Conservation (phyloP, 2,888 invertebrate genomes). For the Drosophila meridiana region DNA sequence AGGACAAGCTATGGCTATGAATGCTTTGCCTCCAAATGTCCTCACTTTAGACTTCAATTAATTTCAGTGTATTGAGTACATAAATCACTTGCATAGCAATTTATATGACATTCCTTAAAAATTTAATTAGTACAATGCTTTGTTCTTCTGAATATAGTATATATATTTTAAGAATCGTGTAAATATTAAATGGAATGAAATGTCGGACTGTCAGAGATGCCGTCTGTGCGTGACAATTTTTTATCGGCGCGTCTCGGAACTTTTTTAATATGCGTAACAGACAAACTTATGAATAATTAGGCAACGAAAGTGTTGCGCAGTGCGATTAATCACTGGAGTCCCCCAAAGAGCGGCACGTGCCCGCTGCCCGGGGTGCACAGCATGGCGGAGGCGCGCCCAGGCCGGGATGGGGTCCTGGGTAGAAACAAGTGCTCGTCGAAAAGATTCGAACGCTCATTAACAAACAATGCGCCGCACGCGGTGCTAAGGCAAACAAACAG, state of each 20-base stretch:
- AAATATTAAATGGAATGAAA: conserved; percentile 50
- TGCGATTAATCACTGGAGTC: conserved; percentile 62
- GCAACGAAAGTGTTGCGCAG: conserved; percentile 42
- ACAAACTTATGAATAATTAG: conserved; percentile 78
- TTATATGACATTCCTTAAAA: conserved; percentile 38
- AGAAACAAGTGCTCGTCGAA: conserved; percentile 18
- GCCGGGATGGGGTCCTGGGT: neutral
- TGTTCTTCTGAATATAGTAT: neutral
- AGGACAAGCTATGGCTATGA: neutral
- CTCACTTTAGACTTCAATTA: neutral
- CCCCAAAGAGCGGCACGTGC: conserved; percentile 52
- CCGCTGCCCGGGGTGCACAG: conserved; percentile 11
- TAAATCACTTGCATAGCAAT: neutral
- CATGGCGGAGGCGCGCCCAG: neutral
- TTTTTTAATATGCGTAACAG: conserved; percentile 71
- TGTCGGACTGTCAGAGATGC: conserved; percentile 52
- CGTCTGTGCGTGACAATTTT: conserved; percentile 55
- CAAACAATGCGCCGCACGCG: conserved; percentile 47
- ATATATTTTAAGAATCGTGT: neutral
- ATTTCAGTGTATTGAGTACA: conserved; percentile 7
- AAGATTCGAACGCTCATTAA: conserved; percentile 65
- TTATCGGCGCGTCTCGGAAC: conserved; percentile 39
- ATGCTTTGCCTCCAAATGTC: neutral
- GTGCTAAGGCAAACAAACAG: conserved; percentile 55
- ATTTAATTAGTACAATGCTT: conserved; percentile 61